Conservation (phyloP, 2,888 invertebrate species). For the Tipula helvola region DNA sequence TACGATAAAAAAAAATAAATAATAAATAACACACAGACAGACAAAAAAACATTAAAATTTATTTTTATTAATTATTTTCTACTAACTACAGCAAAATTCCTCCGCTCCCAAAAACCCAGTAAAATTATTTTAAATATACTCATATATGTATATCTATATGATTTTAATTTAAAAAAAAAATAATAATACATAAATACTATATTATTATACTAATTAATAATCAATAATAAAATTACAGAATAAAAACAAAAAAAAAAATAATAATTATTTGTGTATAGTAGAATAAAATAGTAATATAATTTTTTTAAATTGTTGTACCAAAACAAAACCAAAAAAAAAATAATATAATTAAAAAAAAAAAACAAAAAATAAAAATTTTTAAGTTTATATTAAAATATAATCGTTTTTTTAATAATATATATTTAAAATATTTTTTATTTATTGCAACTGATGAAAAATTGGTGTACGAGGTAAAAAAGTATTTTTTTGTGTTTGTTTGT, state of each 20-base stretch:
- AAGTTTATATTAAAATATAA: not conserved
- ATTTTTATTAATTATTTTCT: not conserved
- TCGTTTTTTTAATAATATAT: not conserved
- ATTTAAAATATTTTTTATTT: constrained; percentile 4
- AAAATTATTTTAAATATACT: not conserved
- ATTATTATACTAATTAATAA: not conserved
- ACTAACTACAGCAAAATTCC: not conserved
- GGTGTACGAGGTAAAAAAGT: too few species aligned
- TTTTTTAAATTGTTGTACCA: constrained; percentile 75
- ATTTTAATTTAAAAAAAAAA: not conserved
- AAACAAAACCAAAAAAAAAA: constrained; percentile 25
- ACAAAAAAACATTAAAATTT: not conserved
- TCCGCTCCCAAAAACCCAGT: not conserved
- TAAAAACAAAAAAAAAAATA: constrained; percentile 33
- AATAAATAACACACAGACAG: not conserved
- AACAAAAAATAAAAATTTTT: constrained; percentile 12
- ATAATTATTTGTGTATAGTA: constrained; percentile 22
- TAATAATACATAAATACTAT: not conserved
- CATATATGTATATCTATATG: not conserved
- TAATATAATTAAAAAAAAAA: constrained; percentile 34
- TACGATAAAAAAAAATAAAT: not conserved
- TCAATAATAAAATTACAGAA: not conserved
- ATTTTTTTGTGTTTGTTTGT: too few species aligned
- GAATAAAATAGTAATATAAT: constrained; percentile 67
- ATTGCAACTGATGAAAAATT: not conserved